These are phyloP conservation scores for Cyphomyrus discorhynchus DNA, from an alignment of 2,113 vertebrate species.

Conservation along the genomic window DNA sequence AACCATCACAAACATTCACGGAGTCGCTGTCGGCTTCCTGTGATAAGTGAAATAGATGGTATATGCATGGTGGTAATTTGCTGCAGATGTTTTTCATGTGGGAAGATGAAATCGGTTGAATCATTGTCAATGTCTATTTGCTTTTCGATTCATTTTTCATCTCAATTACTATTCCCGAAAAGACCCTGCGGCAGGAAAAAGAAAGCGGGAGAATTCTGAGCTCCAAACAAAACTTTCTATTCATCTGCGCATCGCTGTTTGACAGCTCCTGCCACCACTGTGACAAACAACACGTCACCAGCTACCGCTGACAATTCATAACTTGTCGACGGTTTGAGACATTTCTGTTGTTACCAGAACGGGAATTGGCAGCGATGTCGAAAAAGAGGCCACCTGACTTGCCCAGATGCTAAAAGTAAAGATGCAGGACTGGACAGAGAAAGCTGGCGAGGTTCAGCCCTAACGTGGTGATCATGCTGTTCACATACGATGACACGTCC, in stretches of 20 bases:
- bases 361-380: neutral
- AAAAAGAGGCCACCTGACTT: neutral
- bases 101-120: neutral
- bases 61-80: neutral
- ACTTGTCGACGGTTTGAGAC: neutral
- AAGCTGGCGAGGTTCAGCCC: neutral
- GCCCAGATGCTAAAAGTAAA: neutral
- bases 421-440: neutral
- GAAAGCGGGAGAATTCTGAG: neutral
- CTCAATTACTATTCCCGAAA: neutral
- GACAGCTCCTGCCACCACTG: neutral
- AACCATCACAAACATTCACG: neutral
- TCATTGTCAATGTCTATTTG: slow-evolving; percentile 4
- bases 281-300: neutral
- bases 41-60: neutral
- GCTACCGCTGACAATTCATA: neutral
- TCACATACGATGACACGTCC: neutral
- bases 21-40: neutral
- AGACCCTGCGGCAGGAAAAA: neutral
- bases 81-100: slow-evolving; percentile 3
- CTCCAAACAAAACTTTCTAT: neutral
- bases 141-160: slow-evolving; percentile 4
- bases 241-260: neutral
- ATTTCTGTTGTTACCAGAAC: neutral
- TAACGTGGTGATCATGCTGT: neutral